Conservation (phyloP, 2,113 vertebrate genomes). For the Psilopsiagon aurifrons region DNA sequence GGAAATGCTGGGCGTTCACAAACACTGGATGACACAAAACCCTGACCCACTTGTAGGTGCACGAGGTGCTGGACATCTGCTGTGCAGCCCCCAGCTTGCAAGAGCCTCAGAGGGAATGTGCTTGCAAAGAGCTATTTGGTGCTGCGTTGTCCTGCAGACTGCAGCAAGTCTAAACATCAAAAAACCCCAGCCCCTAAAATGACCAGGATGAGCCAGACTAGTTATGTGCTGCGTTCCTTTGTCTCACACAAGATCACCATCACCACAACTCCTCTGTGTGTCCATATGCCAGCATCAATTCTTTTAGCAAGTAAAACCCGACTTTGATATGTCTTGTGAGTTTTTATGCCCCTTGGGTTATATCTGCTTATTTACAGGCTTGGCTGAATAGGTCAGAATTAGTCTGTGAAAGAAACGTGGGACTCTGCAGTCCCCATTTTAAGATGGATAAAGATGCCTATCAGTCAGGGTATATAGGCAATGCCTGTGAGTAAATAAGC, state of each 20-base stretch:
- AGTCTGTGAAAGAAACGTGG: background rate
- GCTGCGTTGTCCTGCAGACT: fast-evolving
- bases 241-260: background rate
- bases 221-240: background rate
- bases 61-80: background rate
- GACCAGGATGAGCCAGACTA: background rate
- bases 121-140: background rate
- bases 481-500: background rate
- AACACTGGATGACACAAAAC: background rate
- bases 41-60: background rate
- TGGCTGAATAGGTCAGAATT: background rate
- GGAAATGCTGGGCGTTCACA: background rate
- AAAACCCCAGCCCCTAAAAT: background rate
- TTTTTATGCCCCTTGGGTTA: background rate
- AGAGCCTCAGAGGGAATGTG: background rate
- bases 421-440: background rate
- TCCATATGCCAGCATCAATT: background rate
- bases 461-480: background rate
- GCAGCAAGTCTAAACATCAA: background rate
- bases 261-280: background rate
- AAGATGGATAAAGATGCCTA: background rate
- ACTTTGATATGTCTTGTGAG: background rate
- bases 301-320: background rate
- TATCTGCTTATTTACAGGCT: background rate
- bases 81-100: background rate